Conservation (phyloP, 1,140 invertebrate species). For the Camponotus floridanus region DNA sequence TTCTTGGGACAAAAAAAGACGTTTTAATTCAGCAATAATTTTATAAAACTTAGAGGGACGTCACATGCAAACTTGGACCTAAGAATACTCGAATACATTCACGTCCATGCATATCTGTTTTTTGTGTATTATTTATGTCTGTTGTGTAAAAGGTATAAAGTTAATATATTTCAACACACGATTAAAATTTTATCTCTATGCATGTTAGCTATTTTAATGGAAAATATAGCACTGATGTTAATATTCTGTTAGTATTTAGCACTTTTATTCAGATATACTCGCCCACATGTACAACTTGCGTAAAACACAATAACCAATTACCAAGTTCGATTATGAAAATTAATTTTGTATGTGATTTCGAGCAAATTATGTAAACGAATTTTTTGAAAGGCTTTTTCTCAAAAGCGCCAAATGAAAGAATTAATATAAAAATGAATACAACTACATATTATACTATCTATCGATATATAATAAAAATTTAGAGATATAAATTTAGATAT, state of each 20-base stretch:
- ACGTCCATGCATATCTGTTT: slow-evolving; percentile 48
- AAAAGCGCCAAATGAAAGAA: slow-evolving; percentile 3
- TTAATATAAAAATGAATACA: not conserved
- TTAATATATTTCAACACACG: slow-evolving; percentile 44
- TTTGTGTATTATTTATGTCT: slow-evolving; percentile 43
- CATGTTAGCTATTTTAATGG: slow-evolving; percentile 36
- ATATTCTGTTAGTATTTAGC: slow-evolving; percentile 26
- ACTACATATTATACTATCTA: slow-evolving; percentile 1
- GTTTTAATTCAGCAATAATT: slow-evolving; percentile 40
- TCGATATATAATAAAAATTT: slow-evolving; percentile 12
- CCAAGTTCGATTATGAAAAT: not conserved
- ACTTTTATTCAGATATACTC: slow-evolving; percentile 42
- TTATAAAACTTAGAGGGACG: slow-evolving; percentile 51
- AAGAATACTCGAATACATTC: slow-evolving; percentile 52
- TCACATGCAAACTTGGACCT: slow-evolving; percentile 54
- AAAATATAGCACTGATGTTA: slow-evolving; percentile 39
- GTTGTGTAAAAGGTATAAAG: slow-evolving; percentile 24
- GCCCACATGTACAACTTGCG: slow-evolving; percentile 5
- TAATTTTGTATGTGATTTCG: slow-evolving; percentile 1
- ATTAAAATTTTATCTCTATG: slow-evolving; percentile 45
- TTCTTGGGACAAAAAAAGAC: slow-evolving; percentile 34
- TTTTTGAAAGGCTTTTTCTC: not conserved
- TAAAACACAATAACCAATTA: slow-evolving; percentile 33
- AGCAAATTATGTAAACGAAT: slow-evolving; percentile 6
- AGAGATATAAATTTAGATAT: slow-evolving; percentile 17